These are phyloP conservation scores for Montipora capricornis DNA, from an alignment of 64 coral and sea anemone species.

Conservation along the genomic window DNA sequence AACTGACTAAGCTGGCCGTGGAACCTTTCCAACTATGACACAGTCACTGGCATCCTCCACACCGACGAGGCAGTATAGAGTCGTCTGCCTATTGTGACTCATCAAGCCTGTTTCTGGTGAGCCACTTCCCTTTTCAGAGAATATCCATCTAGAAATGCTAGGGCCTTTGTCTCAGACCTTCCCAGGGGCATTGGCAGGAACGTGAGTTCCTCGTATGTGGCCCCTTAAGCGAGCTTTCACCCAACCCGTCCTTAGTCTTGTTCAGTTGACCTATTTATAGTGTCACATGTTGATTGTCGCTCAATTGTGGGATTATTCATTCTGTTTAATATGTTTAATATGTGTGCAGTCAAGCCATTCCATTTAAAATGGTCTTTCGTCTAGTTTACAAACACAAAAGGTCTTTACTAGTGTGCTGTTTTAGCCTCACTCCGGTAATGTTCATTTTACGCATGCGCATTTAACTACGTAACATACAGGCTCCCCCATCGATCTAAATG, in stretches of 20 bases:
- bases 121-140: constrained; percentile 82
- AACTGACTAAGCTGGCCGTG: constrained; percentile 79
- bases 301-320: constrained; percentile 38
- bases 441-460: constrained; percentile 10
- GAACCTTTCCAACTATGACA: constrained; percentile 94
- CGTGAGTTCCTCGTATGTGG: constrained; percentile 73
- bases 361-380: not conserved
- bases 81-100: constrained; percentile 82
- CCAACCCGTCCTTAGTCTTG: constrained; percentile 34
- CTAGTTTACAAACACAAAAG: not conserved
- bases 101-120: constrained; percentile 96
- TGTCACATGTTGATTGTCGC: not conserved
- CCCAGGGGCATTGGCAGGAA: constrained; percentile 88
- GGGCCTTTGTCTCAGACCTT: constrained; percentile 97
- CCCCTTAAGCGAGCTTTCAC: constrained; percentile 94
- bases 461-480: too few species aligned
- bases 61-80: not conserved
- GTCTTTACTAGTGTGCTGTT: too few species aligned
- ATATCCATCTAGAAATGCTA: constrained; percentile 63
- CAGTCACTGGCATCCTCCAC: constrained; percentile 80
- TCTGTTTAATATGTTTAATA: not conserved
- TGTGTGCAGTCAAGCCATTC: too few species aligned
- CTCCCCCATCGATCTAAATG: too few species aligned
- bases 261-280: not conserved
- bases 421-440: too few species aligned